Base-by-base conservation (phyloP, 2,113 vertebrate genomes). In the Campylomormyrus numenius region DNA sequence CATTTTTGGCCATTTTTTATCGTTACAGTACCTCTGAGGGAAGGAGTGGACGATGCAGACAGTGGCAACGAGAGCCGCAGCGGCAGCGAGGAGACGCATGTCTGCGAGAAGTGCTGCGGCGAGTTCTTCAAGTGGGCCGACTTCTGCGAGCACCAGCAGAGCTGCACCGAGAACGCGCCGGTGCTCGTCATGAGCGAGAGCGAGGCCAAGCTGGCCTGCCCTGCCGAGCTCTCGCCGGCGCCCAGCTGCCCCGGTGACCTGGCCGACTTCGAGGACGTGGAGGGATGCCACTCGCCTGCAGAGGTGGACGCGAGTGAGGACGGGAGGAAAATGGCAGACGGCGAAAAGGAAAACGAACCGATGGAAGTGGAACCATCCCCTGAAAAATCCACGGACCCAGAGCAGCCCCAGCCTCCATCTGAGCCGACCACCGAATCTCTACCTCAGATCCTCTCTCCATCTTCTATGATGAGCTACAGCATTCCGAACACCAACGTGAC, bases 401-500 rank as follows among this genome's bases (percentile, higher is more conserved):
- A 94, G 93, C 89, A 89, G 94, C 94, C 93, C 56, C 94, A 93
- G 35, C 93, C 95, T 91, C 92, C 92, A 3, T 70, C 94, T 62
- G 95, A 93, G 88, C 92, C 94, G 91, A 84, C 93, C 91, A 77
- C 93, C 91, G 93, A 93, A 74, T 89, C 95, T 90, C 94, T 96
- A 89, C 96, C 95, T 92, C 95, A 88, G 90, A 92, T 93, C 91
- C 92, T 95, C 2, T 95, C 94, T 92, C 94, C 96, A 5, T 90
- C 95, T 89, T 93, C 96, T 74, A 92, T 92, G 92, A 94, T 94
- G 31, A 94, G 93, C 92, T 97, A 97, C 92, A 92, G 91, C 93
- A 95, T 97, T 95, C 98, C 98, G 66, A 98, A 96, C 94, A 99
- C 98, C 89, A 99, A 99, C 5, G 98, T 99, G 91, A 99, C 98